Percentiles rank a stretch among this genome's conserved stretches.
Evolutionary conservation across 2,113 vertebrate species (phyloP).

Genomic region (Hemibagrus wyckioides): DNA sequence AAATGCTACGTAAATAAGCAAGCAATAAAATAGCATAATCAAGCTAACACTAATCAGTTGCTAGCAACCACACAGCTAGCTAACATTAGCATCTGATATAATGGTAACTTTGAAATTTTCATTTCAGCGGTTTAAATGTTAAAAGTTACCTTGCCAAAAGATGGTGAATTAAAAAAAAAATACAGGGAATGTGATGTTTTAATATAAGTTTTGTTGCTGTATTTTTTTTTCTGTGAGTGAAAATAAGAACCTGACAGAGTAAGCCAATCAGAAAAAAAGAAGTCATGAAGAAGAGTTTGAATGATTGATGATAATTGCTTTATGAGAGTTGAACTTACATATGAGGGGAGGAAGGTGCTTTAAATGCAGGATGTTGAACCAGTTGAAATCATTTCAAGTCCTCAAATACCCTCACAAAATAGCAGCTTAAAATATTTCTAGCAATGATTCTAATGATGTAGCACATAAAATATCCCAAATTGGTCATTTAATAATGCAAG

Average conservation of each 20-base stretch:
- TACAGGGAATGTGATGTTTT: background rate
- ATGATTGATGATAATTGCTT: too few species aligned
- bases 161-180: background rate
- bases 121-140: background rate
- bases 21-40: background rate
- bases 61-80: background rate
- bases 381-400: background rate
- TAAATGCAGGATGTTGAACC: background rate
- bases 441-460: background rate
- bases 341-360: background rate
- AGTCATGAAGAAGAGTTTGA: too few species aligned
- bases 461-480: background rate
- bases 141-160: too few species aligned
- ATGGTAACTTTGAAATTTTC: background rate
- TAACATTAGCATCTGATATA: background rate
- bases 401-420: background rate
- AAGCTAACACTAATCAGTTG: background rate
- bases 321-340: too few species aligned
- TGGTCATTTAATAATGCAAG: background rate
- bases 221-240: background rate
- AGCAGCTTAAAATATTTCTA: background rate
- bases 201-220: background rate
- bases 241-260: background rate
- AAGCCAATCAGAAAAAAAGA: background rate
- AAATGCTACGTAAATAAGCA: background rate